Conservation (phyloP, 2,113 vertebrate genomes). For the Calyptommatus sinebrachiatus region DNA sequence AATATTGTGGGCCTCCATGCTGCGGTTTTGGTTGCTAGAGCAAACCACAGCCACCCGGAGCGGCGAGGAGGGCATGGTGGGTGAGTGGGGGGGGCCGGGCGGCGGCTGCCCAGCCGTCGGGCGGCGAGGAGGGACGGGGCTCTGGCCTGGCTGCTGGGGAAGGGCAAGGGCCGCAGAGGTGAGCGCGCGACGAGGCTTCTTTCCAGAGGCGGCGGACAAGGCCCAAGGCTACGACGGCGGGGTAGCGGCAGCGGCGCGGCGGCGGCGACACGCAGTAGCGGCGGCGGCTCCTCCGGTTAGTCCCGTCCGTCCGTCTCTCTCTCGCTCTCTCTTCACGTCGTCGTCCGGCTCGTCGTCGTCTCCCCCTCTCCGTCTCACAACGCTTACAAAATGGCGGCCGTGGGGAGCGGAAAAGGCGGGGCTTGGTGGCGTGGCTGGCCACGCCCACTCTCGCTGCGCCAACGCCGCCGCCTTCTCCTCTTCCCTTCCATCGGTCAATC, state of each 20-base stretch:
- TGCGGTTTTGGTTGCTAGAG: constrained; percentile 98
- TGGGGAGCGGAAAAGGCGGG: constrained; percentile 29
- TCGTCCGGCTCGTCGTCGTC: too few species aligned
- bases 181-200: neutral
- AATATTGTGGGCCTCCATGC: constrained; percentile 99
- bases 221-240: too few species aligned
- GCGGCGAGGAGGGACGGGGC: neutral
- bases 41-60: constrained; percentile 95
- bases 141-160: neutral
- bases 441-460: neutral
- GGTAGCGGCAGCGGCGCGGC: neutral
- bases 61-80: constrained; percentile 82
- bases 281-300: too few species aligned
- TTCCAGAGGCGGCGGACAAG: neutral
- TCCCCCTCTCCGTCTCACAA: constrained; percentile 25
- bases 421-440: constrained; percentile 30
- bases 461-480: neutral
- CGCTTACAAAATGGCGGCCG: constrained; percentile 71
- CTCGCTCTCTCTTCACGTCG: too few species aligned
- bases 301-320: too few species aligned
- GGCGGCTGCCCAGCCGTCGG: neutral
- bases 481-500: neutral
- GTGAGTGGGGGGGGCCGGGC: constrained; percentile 1
- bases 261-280: neutral
- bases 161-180: neutral